Evolutionary conservation across 2,113 vertebrate genomes (phyloP), one percentile per base, ranked within the genome.

Genomic region (Andinoacara biseriatus): DNA sequence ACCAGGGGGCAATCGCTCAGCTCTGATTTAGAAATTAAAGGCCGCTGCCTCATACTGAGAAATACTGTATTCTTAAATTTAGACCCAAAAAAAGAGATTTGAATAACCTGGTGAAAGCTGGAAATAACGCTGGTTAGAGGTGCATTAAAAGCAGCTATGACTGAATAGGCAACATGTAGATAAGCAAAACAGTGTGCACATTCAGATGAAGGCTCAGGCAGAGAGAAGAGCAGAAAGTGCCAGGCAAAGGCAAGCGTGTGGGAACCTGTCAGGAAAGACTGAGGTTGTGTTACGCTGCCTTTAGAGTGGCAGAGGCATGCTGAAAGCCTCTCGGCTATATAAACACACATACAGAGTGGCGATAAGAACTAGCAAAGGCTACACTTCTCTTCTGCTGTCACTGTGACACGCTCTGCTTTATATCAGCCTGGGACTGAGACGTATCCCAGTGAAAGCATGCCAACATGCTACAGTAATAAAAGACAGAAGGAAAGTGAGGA

Each of bases 211-310:
- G 56, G 26, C 61, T 60, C 22, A 11, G 59, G 15, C 38, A 59
- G 54, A 77, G 40, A 74, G 58, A 5, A 83, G 1, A 79, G 49
- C 10, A 81, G 38, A 87, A 87, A 90, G 81, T 77, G 72, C 4
- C 3, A 4, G 75, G 87, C 80, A 84, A 78, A 86, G 40, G 59
- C 26, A 75, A 86, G 63, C 92, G 1, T 92, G 95, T 94, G 86
- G 83, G 86, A 93, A 94, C 95, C 86, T 93, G 93, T 92, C 88
- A 82, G 82, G 58, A 65, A 62, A 86, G 54, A 85, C 63, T 58
- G 13, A 84, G 86, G 89, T 90, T n/a, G 43, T 80, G 82, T 59
- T 86, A 67, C 3, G 1, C 65, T 85, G 88, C 80, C 89, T 91
- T 90, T 82, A 63, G 88, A 91, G 80, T 82, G 87, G 84, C 84